Evolutionary conservation across 2,113 vertebrate species (phyloP).

Genomic region (Platichthys flesus): DNA sequence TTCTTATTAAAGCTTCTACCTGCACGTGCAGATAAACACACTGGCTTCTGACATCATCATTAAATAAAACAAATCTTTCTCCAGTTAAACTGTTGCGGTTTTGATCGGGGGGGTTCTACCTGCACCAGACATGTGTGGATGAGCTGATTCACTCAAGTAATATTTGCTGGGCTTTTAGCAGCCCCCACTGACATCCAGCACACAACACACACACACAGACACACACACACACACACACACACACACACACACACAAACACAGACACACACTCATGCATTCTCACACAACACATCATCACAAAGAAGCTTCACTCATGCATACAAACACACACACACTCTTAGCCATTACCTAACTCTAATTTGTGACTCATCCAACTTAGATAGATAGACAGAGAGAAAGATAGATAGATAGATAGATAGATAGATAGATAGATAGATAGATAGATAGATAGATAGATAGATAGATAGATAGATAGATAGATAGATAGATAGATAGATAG

Average conservation of each 20-base stretch:
- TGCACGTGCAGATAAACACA: too few relatives aligned
- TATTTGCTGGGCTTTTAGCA: constrained; percentile 53
- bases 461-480: not conserved
- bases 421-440: not conserved
- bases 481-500: not conserved
- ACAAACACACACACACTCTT: constrained; percentile 14
- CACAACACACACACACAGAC: not conserved
- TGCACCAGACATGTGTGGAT: not conserved
- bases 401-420: constrained; percentile 1
- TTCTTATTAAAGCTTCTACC: not conserved
- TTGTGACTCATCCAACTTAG: constrained; percentile 47
- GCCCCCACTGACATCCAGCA: constrained; percentile 21
- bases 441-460: not conserved
- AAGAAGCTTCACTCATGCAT: constrained; percentile 18
- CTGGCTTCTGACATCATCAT: too few relatives aligned
- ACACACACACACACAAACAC: too few relatives aligned
- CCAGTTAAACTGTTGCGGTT: not conserved
- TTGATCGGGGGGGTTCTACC: not conserved
- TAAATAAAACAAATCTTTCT: too few relatives aligned
- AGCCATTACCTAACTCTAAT: constrained; percentile 48
- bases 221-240: not conserved
- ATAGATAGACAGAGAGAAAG: too few relatives aligned
- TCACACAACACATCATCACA: constrained; percentile 27
- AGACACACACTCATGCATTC: not conserved
- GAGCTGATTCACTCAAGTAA: constrained; percentile 29